These are phyloP conservation scores for Plagodis dolabraria DNA, from an alignment of 2,888 invertebrate genomes.

Conservation along the genomic window DNA sequence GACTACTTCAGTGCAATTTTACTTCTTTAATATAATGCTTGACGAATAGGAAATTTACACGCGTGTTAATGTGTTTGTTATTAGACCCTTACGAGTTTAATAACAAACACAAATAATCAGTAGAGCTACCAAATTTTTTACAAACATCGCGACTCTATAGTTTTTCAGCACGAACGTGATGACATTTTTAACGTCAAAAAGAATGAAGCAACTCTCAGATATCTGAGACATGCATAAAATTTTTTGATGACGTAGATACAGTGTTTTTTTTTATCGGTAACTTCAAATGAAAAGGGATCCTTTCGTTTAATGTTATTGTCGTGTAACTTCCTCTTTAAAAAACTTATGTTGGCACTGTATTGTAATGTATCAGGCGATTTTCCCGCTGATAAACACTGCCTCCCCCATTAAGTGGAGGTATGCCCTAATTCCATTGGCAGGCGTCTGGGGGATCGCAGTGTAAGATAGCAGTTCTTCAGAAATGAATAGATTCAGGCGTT, in stretches of 20 bases:
- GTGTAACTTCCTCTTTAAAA: too few species aligned
- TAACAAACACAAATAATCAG: background rate
- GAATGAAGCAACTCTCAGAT: slow-evolving; percentile 16
- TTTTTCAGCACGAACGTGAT: slow-evolving; percentile 10
- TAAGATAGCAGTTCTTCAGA: too few species aligned
- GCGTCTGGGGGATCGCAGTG: too few species aligned
- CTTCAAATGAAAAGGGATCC: background rate
- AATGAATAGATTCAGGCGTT: too few species aligned
- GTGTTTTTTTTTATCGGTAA: background rate
- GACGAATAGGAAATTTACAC: background rate
- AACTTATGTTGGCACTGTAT: too few species aligned
- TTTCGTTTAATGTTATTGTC: background rate
- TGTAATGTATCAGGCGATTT: too few species aligned
- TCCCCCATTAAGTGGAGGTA: too few species aligned
- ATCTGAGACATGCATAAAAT: slow-evolving; percentile 16
- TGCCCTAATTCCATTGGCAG: too few species aligned
- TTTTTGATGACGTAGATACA: background rate
- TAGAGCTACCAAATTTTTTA: background rate
- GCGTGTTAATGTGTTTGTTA: too few species aligned
- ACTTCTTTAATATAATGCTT: too few species aligned
- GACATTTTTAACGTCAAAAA: slow-evolving; percentile 25
- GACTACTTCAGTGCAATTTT: too few species aligned
- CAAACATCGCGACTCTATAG: slow-evolving; percentile 15
- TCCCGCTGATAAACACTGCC: too few species aligned
- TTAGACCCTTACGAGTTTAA: background rate